Conservation (phyloP, 2,113 vertebrate genomes). For the Pitta sordida region DNA sequence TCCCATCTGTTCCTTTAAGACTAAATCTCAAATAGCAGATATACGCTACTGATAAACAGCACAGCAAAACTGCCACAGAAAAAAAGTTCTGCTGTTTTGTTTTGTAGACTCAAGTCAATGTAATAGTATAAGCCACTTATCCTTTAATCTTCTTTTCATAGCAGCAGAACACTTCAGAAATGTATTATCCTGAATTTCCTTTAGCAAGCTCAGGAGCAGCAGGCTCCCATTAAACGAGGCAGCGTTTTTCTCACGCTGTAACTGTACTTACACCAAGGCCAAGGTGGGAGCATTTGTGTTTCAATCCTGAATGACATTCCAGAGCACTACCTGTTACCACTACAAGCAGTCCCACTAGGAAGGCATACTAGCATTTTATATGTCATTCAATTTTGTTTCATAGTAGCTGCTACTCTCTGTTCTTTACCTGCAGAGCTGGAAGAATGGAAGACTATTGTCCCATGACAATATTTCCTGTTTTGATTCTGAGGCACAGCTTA, state of each 20-base stretch:
- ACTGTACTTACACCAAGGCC: neutral
- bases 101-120: conserved; percentile 2
- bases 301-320: neutral
- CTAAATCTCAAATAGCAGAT: neutral
- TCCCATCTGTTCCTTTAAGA: neutral
- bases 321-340: neutral
- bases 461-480: neutral
- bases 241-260: neutral
- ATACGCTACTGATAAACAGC: neutral
- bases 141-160: conserved; percentile 59
- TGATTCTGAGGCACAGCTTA: neutral
- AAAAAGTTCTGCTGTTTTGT: neutral
- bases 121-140: conserved; percentile 38
- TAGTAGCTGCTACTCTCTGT: neutral
- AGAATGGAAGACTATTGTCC: neutral
- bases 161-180: conserved; percentile 1
- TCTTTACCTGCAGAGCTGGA: neutral
- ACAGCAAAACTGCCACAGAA: neutral
- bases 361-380: neutral
- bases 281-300: neutral
- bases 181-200: neutral
- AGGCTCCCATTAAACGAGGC: neutral
- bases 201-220: neutral
- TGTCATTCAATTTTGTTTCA: neutral
- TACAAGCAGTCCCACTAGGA: neutral